These are phyloP conservation scores for Pristionchus arcanus DNA, from an alignment of 2,888 invertebrate species.

Conservation along the genomic window DNA sequence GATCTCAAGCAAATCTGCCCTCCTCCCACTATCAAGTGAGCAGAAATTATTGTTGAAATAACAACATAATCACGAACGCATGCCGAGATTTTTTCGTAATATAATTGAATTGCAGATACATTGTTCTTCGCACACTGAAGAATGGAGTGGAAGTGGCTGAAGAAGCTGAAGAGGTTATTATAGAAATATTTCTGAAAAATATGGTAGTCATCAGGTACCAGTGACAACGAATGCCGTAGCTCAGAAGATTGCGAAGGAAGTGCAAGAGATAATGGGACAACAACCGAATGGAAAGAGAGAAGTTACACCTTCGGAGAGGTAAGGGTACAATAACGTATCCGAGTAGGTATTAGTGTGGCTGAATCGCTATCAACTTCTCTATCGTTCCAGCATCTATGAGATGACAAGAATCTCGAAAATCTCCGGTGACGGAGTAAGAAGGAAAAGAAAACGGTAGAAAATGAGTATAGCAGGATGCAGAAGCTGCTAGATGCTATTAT, in stretches of 20 bases:
- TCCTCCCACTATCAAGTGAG: constrained; percentile 52
- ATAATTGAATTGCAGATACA: constrained; percentile 31
- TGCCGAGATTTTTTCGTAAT: background rate
- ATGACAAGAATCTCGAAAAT: constrained; percentile 41
- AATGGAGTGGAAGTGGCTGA: constrained; percentile 48
- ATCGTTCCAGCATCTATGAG: constrained; percentile 31
- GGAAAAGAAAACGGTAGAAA: constrained; percentile 49
- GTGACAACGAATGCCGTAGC: constrained; percentile 26
- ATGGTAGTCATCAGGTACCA: background rate
- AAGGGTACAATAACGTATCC: background rate
- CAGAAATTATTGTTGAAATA: background rate
- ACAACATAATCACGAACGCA: background rate
- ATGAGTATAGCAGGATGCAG: background rate
- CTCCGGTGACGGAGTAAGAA: constrained; percentile 25
- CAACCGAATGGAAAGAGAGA: constrained; percentile 38
- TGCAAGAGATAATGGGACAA: constrained; percentile 38
- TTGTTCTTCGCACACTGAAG: constrained; percentile 53
- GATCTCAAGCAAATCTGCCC: constrained; percentile 53
- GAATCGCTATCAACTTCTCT: background rate
- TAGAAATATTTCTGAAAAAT: background rate
- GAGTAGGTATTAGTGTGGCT: background rate
- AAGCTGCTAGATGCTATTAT: background rate
- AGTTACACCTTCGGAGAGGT: constrained; percentile 38
- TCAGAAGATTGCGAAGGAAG: constrained; percentile 45
- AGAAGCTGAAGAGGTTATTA: constrained; percentile 42